Evolutionary conservation across 2,888 invertebrate genomes (phyloP).

Genomic region (Heliconius ethilla): DNA sequence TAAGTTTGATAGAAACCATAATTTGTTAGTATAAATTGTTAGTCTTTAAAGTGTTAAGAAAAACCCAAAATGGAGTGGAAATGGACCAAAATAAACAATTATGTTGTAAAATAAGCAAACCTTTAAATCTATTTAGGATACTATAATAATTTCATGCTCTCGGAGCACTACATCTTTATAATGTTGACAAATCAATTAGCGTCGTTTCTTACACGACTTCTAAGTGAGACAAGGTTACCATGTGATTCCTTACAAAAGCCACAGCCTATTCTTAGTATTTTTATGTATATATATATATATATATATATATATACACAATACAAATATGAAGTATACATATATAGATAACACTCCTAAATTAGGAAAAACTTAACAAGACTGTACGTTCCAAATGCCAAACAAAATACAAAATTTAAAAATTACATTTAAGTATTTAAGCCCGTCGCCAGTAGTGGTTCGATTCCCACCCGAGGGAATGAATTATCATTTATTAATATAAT

Average conservation of each 20-base stretch:
- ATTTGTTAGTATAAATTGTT: too few relatives aligned
- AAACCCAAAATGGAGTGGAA: too few relatives aligned
- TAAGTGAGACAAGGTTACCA: slow-evolving; percentile 32
- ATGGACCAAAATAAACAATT: too few relatives aligned
- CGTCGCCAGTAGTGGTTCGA: too few relatives aligned
- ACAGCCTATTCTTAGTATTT: slow-evolving; percentile 4
- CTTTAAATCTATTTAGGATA: background rate
- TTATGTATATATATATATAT: background rate
- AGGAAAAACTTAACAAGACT: background rate
- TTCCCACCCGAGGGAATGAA: too few relatives aligned
- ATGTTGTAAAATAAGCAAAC: background rate
- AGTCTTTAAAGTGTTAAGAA: too few relatives aligned
- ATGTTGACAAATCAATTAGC: slow-evolving; percentile 29
- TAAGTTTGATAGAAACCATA: too few relatives aligned
- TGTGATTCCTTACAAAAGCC: slow-evolving; percentile 25
- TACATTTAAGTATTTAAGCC: background rate
- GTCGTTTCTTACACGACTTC: slow-evolving; percentile 29
- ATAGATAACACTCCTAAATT: background rate
- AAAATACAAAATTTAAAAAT: background rate
- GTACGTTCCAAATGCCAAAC: too few relatives aligned
- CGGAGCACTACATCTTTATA: background rate
- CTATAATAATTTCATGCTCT: background rate
- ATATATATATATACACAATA: too few relatives aligned
- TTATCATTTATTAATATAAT: too few relatives aligned
- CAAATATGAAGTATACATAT: background rate